A percentile compares a stretch with the other conserved stretches of the same genome.
phyloP scores from a whole-genome alignment of 2,797 vertebrate species.

The Tapera naevia region DNA sequence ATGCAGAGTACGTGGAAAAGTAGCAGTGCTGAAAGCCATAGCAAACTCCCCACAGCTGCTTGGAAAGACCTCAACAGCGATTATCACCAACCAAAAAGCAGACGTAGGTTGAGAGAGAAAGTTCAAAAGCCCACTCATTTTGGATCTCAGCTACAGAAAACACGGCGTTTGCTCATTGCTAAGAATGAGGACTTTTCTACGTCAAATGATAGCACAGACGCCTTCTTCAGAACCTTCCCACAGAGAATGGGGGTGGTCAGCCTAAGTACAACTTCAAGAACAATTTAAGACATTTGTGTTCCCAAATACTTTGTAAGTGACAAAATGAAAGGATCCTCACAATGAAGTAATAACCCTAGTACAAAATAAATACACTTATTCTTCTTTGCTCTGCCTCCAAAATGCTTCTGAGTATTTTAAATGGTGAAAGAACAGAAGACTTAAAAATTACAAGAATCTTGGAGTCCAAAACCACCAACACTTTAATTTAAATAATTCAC shows the following conservation, averaged over 20 bases:
- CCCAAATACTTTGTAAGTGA: neutral
- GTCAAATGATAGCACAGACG: neutral
- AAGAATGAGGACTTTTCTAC: neutral
- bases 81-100: neutral
- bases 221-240: neutral
- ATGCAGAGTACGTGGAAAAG: neutral
- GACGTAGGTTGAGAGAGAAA: neutral
- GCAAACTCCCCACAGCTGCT: neutral
- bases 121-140: neutral
- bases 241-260: neutral
- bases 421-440: neutral
- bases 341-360: neutral
- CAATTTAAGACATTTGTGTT: neutral
- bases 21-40: neutral
- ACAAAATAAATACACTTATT: neutral
- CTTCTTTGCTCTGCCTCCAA: neutral
- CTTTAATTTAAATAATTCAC: neutral
- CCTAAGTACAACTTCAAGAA: neutral
- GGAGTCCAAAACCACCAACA: neutral
- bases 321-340: neutral
- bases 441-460: neutral
- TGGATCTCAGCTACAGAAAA: neutral
- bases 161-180: accelerated
- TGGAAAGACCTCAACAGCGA: neutral
- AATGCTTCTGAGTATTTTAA: neutral